Evolutionary conservation across 1,140 invertebrate species (phyloP).

Genomic region (Ganaspis sp.): DNA sequence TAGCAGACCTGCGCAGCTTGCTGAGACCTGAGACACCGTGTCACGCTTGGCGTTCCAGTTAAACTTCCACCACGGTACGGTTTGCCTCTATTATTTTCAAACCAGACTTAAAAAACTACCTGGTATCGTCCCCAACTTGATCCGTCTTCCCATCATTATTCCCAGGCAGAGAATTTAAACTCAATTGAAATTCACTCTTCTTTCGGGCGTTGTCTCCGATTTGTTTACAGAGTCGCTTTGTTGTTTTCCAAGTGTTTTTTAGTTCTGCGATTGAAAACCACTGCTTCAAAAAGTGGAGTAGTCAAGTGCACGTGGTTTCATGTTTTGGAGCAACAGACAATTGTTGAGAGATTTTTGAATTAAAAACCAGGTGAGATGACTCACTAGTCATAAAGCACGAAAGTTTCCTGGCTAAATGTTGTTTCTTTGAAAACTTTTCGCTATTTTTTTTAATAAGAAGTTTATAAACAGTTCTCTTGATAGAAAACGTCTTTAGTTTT

Average conservation of each 20-base stretch:
- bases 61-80: constrained; percentile 60
- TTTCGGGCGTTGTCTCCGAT: constrained; percentile 15
- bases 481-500: too few relatives aligned
- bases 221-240: constrained; percentile 1
- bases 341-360: neutral
- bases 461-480: too few relatives aligned
- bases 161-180: neutral
- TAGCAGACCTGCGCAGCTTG: constrained; percentile 36
- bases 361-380: neutral
- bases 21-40: constrained; percentile 37
- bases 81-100: constrained; percentile 33
- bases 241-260: neutral
- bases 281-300: neutral
- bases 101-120: constrained; percentile 14
- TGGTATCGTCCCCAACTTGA: constrained; percentile 7
- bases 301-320: constrained; percentile 4
- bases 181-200: neutral
- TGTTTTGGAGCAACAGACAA: neutral
- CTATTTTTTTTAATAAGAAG: too few relatives aligned
- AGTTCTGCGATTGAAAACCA: neutral
- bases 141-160: neutral
- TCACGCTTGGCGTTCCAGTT: constrained; percentile 69
- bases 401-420: neutral
- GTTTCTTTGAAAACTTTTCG: neutral
- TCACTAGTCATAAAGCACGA: neutral